Evolutionary conservation across 2,888 invertebrate genomes (phyloP).

Genomic region (Nephrocerus scutellatus): DNA sequence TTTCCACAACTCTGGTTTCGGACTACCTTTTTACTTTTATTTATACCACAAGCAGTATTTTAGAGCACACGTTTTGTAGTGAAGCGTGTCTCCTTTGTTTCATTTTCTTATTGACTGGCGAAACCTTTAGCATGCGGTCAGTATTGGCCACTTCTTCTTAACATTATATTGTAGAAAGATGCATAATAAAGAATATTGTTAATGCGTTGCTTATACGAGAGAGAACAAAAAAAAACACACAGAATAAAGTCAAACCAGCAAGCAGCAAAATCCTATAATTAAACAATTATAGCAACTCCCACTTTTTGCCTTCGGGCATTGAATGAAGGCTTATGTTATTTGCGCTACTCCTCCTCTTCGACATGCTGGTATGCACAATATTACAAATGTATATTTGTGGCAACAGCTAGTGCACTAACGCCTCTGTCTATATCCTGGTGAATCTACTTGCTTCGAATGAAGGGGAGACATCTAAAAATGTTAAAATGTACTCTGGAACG

Average conservation of each 20-base stretch:
- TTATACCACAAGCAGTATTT: no score
- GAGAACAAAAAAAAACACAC: no score
- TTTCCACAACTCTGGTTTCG: no score
- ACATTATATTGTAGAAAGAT: slow-evolving; percentile 10
- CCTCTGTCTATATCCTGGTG: slow-evolving; percentile 24
- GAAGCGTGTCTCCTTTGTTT: no score
- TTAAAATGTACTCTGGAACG: slow-evolving; percentile 2
- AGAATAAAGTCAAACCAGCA: slow-evolving; percentile 39
- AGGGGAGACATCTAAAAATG: slow-evolving; percentile 5
- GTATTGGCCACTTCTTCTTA: slow-evolving; percentile 13
- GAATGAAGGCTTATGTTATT: slow-evolving; percentile 41
- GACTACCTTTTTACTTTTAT: no score
- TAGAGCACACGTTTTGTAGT: no score
- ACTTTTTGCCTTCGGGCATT: slow-evolving; percentile 45
- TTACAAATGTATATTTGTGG: slow-evolving; percentile 32
- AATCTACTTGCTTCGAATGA: slow-evolving; percentile 1
- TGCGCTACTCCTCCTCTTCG: slow-evolving; percentile 47
- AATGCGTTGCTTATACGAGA: slow-evolving; percentile 28
- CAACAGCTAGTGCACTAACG: slow-evolving; percentile 36
- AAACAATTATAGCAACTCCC: slow-evolving; percentile 50
- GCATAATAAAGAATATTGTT: slow-evolving; percentile 1
- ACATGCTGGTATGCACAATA: slow-evolving; percentile 29
- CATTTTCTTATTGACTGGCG: no score
- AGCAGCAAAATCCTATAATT: slow-evolving; percentile 47
- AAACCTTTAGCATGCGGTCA: slow-evolving; percentile 24